Evolutionary conservation across 2,797 vertebrate genomes (phyloP).

Genomic region (Eurystomus glaucurus): DNA sequence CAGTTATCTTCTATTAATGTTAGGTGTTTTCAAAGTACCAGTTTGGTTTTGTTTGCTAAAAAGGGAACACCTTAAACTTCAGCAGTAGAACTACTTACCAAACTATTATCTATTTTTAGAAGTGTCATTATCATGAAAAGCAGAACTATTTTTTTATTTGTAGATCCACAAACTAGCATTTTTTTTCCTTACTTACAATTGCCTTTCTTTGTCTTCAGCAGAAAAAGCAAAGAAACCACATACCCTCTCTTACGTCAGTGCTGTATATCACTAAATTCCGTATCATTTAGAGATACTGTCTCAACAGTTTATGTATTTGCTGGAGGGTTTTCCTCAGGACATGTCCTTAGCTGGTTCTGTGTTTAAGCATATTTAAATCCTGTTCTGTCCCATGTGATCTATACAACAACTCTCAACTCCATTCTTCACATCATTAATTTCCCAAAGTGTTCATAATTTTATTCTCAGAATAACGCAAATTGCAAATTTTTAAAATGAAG

Average conservation of each 20-base stretch:
- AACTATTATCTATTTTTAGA: not conserved
- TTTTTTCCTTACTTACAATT: not conserved
- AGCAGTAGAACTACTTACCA: not conserved
- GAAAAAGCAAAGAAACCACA: not conserved
- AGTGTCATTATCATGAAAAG: not conserved
- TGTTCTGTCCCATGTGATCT: not conserved
- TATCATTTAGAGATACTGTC: not conserved
- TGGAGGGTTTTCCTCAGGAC: conserved; percentile 24
- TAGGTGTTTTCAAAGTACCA: not conserved
- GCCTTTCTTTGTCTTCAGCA: not conserved
- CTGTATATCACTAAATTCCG: not conserved
- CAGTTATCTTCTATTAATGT: not conserved
- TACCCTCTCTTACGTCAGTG: not conserved
- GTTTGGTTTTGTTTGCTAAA: not conserved
- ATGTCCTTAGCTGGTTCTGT: not conserved
- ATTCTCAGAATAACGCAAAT: not conserved
- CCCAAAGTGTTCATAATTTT: not conserved
- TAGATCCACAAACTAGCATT: accelerated
- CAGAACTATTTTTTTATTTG: not conserved
- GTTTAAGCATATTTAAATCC: conserved; percentile 16
- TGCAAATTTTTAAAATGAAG: not conserved
- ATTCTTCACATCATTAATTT: not conserved
- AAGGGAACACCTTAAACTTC: not conserved
- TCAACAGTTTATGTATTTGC: not conserved
- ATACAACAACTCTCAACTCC: not conserved